Percentiles rank a stretch among this genome's conserved stretches.
These are phyloP conservation scores for Agrotis ipsilon DNA, from an alignment of 2,888 invertebrate genomes.

Conservation along the genomic window DNA sequence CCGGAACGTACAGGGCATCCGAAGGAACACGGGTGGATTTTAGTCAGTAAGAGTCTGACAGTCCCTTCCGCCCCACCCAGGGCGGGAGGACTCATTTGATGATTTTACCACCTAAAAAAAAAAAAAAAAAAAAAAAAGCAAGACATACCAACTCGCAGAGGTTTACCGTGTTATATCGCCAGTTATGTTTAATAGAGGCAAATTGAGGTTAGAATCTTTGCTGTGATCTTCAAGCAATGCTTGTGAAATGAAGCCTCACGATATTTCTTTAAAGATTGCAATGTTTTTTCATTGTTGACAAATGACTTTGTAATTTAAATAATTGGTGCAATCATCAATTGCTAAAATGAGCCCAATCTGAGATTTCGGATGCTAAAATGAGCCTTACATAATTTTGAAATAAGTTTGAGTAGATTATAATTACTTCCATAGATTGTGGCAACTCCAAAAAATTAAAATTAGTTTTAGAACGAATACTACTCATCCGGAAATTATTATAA, in stretches of 20 bases:
- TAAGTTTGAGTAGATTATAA: slow-evolving; percentile 26
- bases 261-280: neutral
- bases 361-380: too few relatives aligned
- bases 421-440: neutral
- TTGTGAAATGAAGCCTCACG: slow-evolving; percentile 18
- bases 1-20: too few relatives aligned
- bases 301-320: slow-evolving; percentile 21
- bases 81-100: too few relatives aligned
- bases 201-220: slow-evolving; percentile 18
- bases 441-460: neutral
- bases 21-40: too few relatives aligned
- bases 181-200: neutral
- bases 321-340: slow-evolving; percentile 23
- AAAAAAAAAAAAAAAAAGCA: too few relatives aligned
- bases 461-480: neutral
- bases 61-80: too few relatives aligned
- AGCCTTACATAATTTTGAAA: neutral
- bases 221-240: neutral
- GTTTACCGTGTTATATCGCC: too few relatives aligned
- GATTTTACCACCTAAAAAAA: too few relatives aligned
- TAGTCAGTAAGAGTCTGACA: too few relatives aligned
- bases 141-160: too few relatives aligned
- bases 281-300: slow-evolving; percentile 17
- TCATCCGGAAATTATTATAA: neutral
- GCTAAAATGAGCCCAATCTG: slow-evolving; percentile 7